Evolutionary conservation across 2,797 vertebrate genomes (phyloP).

Genomic region (Notolepis coatsorum): DNA sequence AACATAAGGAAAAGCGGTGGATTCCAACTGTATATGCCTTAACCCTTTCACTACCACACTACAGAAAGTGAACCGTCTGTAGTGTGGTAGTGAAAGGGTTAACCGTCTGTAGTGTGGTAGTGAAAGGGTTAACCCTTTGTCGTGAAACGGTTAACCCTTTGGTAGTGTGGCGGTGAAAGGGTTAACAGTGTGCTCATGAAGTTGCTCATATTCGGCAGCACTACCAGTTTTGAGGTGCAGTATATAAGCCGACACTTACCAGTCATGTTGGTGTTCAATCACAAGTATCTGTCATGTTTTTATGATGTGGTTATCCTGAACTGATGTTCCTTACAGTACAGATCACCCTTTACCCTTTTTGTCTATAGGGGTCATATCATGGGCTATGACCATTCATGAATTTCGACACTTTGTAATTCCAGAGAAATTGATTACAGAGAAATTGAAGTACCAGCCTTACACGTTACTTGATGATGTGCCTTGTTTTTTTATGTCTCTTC

Average conservation of each 20-base stretch:
- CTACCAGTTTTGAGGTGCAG: conserved; percentile 5
- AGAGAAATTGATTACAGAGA: conserved; percentile 49
- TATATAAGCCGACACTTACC: not conserved
- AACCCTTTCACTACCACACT: too few species aligned
- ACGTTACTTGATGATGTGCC: conserved; percentile 76
- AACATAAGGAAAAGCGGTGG: not conserved
- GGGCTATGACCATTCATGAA: conserved; percentile 16
- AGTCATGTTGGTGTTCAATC: not conserved
- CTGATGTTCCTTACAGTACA: conserved; percentile 16
- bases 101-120: too few species aligned
- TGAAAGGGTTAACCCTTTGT: too few species aligned
- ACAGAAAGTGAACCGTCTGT: too few species aligned
- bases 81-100: too few species aligned
- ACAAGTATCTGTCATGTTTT: conserved; percentile 10
- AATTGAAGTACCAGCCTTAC: conserved; percentile 71
- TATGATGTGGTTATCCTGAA: conserved; percentile 3
- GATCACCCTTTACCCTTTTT: not conserved
- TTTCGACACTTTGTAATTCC: conserved; percentile 32
- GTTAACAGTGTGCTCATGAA: conserved; percentile 13
- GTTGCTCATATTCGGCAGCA: conserved; percentile 16
- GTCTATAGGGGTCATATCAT: conserved; percentile 3
- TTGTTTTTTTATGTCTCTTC: conserved; percentile 57
- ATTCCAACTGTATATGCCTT: not conserved
- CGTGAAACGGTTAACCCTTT: too few species aligned
- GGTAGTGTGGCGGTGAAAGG: too few species aligned